Conservation (phyloP, 2,113 vertebrate species). For the Physeter macrocephalus region DNA sequence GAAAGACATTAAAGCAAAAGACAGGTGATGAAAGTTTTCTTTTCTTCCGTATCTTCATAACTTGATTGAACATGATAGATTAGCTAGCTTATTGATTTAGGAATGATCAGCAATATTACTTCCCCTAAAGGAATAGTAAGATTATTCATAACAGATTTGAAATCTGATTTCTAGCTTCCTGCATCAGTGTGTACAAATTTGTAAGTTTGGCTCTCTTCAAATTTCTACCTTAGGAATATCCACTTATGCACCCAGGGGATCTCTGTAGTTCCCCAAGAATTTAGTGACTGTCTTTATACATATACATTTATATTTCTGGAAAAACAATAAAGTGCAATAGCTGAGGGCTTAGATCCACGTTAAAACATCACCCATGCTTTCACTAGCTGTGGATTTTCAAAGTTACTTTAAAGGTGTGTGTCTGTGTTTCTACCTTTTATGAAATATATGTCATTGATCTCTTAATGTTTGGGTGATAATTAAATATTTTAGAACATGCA, state of each 20-base stretch:
- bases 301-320: neutral
- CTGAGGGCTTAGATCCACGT: neutral
- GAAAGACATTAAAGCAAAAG: neutral
- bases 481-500: neutral
- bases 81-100: constrained; percentile 46
- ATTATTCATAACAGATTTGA: constrained; percentile 32
- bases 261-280: neutral
- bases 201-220: neutral
- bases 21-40: neutral
- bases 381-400: neutral
- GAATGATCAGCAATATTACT: constrained; percentile 51
- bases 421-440: neutral
- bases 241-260: neutral
- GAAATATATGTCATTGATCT: neutral
- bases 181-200: neutral
- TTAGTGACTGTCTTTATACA: neutral
- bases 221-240: neutral
- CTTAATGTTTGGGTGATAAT: constrained; percentile 8
- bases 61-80: constrained; percentile 49
- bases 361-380: neutral
- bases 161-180: constrained; percentile 30
- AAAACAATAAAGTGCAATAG: neutral
- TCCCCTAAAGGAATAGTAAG: constrained; percentile 45
- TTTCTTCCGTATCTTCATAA: constrained; percentile 25
- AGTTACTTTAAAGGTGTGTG: neutral